Conservation (phyloP, 2,888 invertebrate species). For the Epicampocera succincta region DNA sequence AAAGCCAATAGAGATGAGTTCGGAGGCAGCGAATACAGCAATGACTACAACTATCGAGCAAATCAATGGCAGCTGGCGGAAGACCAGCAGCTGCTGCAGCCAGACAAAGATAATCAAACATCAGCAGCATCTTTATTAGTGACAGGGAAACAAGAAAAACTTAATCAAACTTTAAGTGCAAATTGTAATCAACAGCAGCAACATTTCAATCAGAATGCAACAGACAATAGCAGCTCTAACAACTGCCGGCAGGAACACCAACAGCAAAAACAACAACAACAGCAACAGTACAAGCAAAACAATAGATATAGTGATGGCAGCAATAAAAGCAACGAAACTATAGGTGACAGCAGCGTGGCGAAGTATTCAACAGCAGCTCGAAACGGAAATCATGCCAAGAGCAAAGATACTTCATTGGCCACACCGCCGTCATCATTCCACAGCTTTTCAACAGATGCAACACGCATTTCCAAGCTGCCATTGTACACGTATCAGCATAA, state of each 20-base stretch:
- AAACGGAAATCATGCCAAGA: slow-evolving; percentile 55
- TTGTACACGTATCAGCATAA: slow-evolving; percentile 72
- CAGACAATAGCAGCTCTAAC: slow-evolving; percentile 67
- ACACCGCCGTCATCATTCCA: slow-evolving; percentile 45
- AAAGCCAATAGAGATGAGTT: slow-evolving; percentile 55
- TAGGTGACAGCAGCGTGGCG: slow-evolving; percentile 16
- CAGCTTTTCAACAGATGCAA: slow-evolving; percentile 72
- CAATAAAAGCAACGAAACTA: slow-evolving; percentile 22
- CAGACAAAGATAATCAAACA: slow-evolving; percentile 65
- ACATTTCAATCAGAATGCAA: slow-evolving; percentile 72
- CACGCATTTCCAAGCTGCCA: slow-evolving; percentile 72
- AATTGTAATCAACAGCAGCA: slow-evolving; percentile 72
- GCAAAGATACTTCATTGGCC: slow-evolving; percentile 23
- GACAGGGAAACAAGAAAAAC: slow-evolving; percentile 65
- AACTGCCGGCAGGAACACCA: slow-evolving; percentile 28
- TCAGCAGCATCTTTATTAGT: slow-evolving; percentile 67
- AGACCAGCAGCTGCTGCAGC: slow-evolving; percentile 58
- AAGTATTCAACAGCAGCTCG: slow-evolving; percentile 41
- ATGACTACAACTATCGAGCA: slow-evolving; percentile 50
- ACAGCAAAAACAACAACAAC: slow-evolving; percentile 17
- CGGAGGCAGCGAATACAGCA: slow-evolving; percentile 49
- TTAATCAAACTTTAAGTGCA: slow-evolving; percentile 64
- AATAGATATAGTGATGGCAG: slow-evolving; percentile 39
- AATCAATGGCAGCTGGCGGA: slow-evolving; percentile 65
- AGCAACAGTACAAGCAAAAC: background rate